A percentile compares a stretch with the other conserved stretches of the same genome.
Conservation (phyloP, 2,113 vertebrate genomes). For the Onychorhynchus coronatus region DNA sequence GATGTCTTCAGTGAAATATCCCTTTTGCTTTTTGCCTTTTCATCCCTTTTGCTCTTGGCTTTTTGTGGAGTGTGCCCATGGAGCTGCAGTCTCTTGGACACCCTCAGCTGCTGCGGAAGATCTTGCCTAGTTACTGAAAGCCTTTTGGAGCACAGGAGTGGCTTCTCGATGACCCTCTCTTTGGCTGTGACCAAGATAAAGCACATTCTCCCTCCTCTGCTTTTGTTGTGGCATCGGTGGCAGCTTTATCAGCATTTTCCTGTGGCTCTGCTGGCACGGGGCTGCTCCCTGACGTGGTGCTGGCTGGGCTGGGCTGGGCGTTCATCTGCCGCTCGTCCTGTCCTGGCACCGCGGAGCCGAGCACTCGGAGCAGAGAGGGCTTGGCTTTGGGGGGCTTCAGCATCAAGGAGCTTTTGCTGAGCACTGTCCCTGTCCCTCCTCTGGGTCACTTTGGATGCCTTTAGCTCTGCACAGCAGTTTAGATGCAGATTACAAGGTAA, state of each 20-base stretch:
- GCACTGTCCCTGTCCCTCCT: not conserved
- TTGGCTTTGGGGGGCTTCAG: not conserved
- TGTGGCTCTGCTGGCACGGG: not conserved
- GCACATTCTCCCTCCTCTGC: not conserved
- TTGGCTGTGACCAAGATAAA: not conserved
- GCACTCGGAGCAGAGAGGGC: not conserved
- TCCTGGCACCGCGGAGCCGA: not conserved
- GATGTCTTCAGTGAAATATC: not conserved
- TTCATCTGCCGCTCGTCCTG: not conserved
- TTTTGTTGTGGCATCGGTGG: not conserved
- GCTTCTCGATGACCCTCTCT: not conserved
- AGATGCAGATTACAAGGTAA: not conserved
- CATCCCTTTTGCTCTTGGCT: not conserved
- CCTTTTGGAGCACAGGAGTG: not conserved
- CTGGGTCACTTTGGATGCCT: not conserved
- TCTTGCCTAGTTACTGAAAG: not conserved
- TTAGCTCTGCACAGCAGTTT: not conserved
- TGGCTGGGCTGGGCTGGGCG: not conserved
- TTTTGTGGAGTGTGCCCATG: not conserved
- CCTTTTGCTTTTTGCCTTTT: not conserved
- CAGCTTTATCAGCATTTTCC: not conserved
- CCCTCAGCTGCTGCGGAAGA: accelerated
- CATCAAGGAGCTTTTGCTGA: not conserved
- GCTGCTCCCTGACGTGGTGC: not conserved
- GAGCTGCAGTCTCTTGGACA: not conserved